These are phyloP conservation scores for Gymnoscelis rufifasciata DNA, from an alignment of 2,888 invertebrate species.

Conservation along the genomic window DNA sequence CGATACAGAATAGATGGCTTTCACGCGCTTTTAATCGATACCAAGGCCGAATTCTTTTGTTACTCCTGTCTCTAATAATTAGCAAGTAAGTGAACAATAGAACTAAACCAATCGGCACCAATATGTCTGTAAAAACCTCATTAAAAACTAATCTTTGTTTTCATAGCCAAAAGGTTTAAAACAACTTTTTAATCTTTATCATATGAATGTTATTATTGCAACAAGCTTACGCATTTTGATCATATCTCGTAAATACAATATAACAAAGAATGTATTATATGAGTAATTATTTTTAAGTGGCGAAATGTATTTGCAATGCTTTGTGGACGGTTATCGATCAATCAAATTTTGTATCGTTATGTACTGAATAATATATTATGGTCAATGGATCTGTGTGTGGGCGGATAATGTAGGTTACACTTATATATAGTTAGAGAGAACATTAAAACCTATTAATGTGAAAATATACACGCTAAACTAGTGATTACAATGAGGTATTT, in stretches of 20 bases:
- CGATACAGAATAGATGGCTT: constrained; percentile 46
- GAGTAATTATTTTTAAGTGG: constrained; percentile 29
- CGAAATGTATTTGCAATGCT: constrained; percentile 22
- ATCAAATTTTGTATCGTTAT: constrained; percentile 14
- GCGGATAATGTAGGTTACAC: too few relatives aligned
- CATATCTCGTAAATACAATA: not conserved
- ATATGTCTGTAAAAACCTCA: too few relatives aligned
- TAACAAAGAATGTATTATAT: constrained; percentile 17
- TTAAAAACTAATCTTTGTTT: not conserved
- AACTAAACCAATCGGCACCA: not conserved
- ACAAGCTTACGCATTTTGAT: constrained; percentile 3
- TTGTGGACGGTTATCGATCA: constrained; percentile 21
- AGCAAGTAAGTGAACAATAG: constrained; percentile 32
- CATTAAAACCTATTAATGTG: too few relatives aligned
- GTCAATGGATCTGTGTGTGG: too few relatives aligned
- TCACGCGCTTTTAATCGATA: constrained; percentile 42
- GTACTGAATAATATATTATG: too few relatives aligned
- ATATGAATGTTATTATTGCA: not conserved
- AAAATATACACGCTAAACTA: too few relatives aligned
- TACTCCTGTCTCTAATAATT: constrained; percentile 34
- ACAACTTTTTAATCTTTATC: not conserved
- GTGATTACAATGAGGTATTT: too few relatives aligned
- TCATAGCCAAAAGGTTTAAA: not conserved
- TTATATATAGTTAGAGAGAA: too few relatives aligned
- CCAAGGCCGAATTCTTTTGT: constrained; percentile 46